Evolutionary conservation across 2,888 invertebrate species (phyloP).

Genomic region (Tetragonisca angustula): DNA sequence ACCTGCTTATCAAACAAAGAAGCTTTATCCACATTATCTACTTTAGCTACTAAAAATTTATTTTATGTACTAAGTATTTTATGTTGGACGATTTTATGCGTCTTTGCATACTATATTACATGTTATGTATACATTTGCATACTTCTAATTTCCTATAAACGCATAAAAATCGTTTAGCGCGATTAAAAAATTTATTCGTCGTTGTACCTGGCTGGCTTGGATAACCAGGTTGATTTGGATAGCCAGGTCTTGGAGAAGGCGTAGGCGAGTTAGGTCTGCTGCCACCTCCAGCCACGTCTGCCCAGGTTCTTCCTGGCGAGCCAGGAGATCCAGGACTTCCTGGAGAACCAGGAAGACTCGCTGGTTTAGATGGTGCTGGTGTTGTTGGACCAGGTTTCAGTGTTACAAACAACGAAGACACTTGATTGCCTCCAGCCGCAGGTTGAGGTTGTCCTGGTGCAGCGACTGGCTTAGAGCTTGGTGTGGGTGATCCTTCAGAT

Average conservation of each 20-base stretch:
- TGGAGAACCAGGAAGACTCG: constrained; percentile 48
- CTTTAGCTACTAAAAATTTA: too few species aligned
- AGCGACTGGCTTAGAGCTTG: constrained; percentile 5
- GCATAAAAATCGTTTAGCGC: too few species aligned
- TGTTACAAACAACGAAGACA: constrained; percentile 57
- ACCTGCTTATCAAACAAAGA: constrained; percentile 15
- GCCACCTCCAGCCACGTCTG: constrained; percentile 73
- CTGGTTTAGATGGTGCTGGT: constrained; percentile 38
- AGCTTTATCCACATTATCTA: too few species aligned
- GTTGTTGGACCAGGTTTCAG: constrained; percentile 57
- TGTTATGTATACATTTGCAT: too few species aligned
- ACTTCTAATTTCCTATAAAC: too few species aligned
- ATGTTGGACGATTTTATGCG: too few species aligned
- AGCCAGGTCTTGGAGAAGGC: constrained; percentile 56
- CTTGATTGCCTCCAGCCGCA: constrained; percentile 56
- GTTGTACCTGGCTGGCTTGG: constrained; percentile 39
- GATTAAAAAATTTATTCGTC: too few species aligned
- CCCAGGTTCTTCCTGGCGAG: constrained; percentile 71
- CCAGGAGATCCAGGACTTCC: constrained; percentile 43
- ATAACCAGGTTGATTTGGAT: constrained; percentile 39
- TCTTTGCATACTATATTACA: too few species aligned
- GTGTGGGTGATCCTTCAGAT: constrained; percentile 10
- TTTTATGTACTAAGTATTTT: too few species aligned
- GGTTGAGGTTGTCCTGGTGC: constrained; percentile 36
- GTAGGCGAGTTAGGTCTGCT: constrained; percentile 69